Conservation (phyloP, 1,140 invertebrate genomes). For the Muscidifurax raptorellus region DNA sequence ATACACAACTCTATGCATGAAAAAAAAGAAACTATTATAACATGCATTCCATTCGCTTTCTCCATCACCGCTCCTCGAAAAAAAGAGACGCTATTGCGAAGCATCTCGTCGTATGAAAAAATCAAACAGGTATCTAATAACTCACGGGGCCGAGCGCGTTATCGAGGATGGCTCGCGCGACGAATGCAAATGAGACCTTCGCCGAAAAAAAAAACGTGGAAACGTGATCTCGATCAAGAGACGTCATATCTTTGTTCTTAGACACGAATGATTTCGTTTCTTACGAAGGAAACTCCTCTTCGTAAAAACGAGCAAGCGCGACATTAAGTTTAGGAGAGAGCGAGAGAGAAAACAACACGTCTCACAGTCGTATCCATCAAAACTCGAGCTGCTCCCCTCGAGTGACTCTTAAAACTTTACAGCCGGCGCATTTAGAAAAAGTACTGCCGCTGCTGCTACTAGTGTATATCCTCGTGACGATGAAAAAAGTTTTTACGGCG, state of each 20-base stretch:
- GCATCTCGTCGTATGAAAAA: background rate
- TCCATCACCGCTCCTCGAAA: too few species aligned
- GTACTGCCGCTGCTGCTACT: background rate
- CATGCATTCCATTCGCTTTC: too few species aligned
- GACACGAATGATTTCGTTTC: background rate
- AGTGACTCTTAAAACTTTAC: background rate
- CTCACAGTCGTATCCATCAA: too few species aligned
- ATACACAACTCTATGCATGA: background rate
- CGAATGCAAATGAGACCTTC: constrained; percentile 14
- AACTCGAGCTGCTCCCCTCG: background rate
- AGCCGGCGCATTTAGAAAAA: background rate
- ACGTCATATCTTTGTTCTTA: background rate
- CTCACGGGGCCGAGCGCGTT: background rate
- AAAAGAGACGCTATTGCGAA: too few species aligned
- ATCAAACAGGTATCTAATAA: background rate
- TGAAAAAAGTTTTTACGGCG: background rate
- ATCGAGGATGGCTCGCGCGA: background rate
- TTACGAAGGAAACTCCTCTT: background rate
- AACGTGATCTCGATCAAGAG: background rate
- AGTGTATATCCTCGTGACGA: too few species aligned
- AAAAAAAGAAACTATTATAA: too few species aligned
- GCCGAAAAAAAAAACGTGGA: background rate
- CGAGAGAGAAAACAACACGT: too few species aligned
- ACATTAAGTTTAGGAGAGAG: background rate
- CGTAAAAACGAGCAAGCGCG: background rate